Percentiles rank a stretch among this genome's conserved stretches.
Evolutionary conservation across 2,888 invertebrate species (phyloP).

Genomic region (Nesidiocoris tenuis): DNA sequence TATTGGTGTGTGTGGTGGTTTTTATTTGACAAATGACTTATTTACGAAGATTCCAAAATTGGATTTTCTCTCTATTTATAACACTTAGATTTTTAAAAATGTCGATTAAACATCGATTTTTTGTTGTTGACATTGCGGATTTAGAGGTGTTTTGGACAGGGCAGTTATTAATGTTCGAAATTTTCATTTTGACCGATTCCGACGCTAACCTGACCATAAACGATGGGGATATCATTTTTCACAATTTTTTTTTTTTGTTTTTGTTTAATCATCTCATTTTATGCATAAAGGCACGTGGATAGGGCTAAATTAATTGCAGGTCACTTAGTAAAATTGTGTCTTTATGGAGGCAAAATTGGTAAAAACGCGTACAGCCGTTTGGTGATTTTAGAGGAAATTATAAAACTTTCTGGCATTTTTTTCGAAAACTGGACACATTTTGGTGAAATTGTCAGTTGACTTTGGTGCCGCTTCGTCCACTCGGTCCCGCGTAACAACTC

Average conservation of each 20-base stretch:
- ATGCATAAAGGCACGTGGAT: slow-evolving; percentile 28
- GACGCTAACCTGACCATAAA: not conserved
- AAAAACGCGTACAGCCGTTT: not conserved
- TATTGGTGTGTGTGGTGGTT: not conserved
- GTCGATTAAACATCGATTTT: not conserved
- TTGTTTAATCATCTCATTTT: not conserved
- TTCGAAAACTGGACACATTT: not conserved
- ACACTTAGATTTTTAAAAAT: not conserved
- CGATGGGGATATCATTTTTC: not conserved
- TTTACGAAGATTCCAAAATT: not conserved
- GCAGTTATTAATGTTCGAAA: not conserved
- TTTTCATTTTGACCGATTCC: not conserved
- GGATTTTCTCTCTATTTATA: too few relatives aligned
- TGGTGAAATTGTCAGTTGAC: too few relatives aligned
- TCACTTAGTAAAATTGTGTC: slow-evolving; percentile 8
- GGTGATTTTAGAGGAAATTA: not conserved
- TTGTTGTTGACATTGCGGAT: not conserved
- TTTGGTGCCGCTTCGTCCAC: too few relatives aligned
- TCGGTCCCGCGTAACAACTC: too few relatives aligned
- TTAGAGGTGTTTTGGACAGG: not conserved
- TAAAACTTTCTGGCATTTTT: too few relatives aligned
- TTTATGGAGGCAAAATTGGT: not conserved
- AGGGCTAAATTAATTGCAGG: slow-evolving; percentile 9
- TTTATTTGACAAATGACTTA: not conserved
- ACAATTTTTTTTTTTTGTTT: not conserved